phyloP scores from a whole-genome alignment of 2,797 vertebrate genomes.

The Ctenopoma kingsleyae region DNA sequence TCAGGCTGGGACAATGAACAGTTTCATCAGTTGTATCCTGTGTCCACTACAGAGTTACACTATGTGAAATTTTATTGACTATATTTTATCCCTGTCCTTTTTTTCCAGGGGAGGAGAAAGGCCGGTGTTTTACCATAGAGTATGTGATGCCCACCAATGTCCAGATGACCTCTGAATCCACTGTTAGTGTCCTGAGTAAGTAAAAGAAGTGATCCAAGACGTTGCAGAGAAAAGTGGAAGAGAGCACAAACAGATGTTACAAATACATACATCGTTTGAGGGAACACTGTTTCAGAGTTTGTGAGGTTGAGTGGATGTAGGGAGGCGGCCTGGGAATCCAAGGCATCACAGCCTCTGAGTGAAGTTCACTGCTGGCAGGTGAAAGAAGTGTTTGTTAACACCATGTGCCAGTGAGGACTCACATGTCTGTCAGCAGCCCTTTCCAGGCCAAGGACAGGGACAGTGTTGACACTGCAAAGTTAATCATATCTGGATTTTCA shows the following conservation, averaged over 20 bases:
- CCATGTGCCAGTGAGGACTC: slow-evolving; percentile 1
- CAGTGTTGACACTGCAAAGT: not conserved
- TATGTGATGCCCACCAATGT: slow-evolving; percentile 95
- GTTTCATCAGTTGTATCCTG: not conserved
- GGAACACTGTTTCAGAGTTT: too few species aligned
- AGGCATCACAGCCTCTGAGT: not conserved
- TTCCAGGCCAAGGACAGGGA: not conserved
- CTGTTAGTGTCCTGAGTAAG: slow-evolving; percentile 94
- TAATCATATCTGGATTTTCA: not conserved
- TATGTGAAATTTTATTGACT: not conserved
- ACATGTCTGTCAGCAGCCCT: slow-evolving; percentile 7
- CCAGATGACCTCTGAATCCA: slow-evolving; percentile 95
- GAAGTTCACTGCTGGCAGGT: slow-evolving; percentile 13
- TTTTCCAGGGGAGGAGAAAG: slow-evolving; percentile 92
- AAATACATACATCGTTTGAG: too few species aligned
- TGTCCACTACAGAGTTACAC: not conserved
- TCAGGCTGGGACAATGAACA: not conserved
- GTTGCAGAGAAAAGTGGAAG: not conserved
- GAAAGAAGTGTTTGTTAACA: slow-evolving; percentile 7
- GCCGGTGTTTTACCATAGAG: slow-evolving; percentile 95
- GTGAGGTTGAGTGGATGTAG: too few species aligned
- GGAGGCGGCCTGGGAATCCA: not conserved
- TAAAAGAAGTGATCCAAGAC: slow-evolving; percentile 27
- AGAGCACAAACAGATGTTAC: too few species aligned
- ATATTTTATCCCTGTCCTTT: slow-evolving; percentile 10